Percentiles rank a stretch among this genome's conserved stretches.
phyloP scores from a whole-genome alignment of 1,140 invertebrate species.

The Meloidogyne hapla region DNA sequence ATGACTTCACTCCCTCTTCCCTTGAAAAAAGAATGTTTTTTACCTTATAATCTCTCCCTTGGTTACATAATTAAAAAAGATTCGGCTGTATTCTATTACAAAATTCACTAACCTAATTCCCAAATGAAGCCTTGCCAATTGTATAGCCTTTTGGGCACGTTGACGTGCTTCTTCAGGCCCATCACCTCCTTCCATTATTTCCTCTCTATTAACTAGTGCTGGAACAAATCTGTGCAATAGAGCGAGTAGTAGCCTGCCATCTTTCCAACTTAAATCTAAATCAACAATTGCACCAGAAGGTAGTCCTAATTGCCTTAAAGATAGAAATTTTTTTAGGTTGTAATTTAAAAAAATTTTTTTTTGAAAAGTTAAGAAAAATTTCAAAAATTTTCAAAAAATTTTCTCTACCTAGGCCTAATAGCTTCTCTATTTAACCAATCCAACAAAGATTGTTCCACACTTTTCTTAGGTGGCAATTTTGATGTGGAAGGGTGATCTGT shows the following conservation, averaged over 20 bases:
- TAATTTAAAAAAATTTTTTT: background rate
- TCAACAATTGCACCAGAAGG: slow-evolving; percentile 72
- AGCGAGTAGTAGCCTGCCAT: slow-evolving; percentile 91
- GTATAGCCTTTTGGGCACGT: slow-evolving; percentile 87
- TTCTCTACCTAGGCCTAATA: slow-evolving; percentile 10
- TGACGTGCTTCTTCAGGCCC: slow-evolving; percentile 71
- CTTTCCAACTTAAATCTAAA: slow-evolving; percentile 93
- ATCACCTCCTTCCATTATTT: slow-evolving; percentile 74
- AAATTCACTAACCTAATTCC: slow-evolving; percentile 71
- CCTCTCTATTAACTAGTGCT: slow-evolving; percentile 76
- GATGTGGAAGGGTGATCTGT: background rate
- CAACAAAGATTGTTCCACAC: slow-evolving; percentile 31
- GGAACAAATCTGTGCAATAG: slow-evolving; percentile 92
- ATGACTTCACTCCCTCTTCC: too few relatives aligned
- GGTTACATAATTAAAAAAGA: too few relatives aligned
- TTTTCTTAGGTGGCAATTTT: slow-evolving; percentile 13
- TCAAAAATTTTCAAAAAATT: too few relatives aligned
- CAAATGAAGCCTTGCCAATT: slow-evolving; percentile 84
- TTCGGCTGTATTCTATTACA: background rate
- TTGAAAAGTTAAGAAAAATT: too few relatives aligned
- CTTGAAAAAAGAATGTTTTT: too few relatives aligned
- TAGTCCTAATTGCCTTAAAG: slow-evolving; percentile 11
- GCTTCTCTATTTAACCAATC: slow-evolving; percentile 37
- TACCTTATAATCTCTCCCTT: too few relatives aligned
- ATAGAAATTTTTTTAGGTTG: background rate